Base-by-base conservation (phyloP, 2,888 invertebrate species). In the Drosophila cracens region DNA sequence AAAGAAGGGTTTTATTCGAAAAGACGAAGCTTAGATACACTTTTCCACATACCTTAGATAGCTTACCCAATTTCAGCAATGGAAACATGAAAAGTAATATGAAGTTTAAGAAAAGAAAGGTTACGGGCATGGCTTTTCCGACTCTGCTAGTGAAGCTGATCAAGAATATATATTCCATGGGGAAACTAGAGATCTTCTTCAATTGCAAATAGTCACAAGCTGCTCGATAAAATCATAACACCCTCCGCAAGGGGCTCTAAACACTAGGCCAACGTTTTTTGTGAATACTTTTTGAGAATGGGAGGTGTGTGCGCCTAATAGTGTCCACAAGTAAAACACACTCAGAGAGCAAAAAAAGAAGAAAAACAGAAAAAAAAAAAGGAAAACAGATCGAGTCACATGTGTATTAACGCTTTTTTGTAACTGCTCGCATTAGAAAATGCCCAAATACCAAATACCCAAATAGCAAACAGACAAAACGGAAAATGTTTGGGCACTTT, bases 391-490 rank as follows among this genome's bases (percentile, higher is more conserved):
- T 57, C 29, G 56, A 57, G 40, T 62, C 76, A 79, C 77, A 79
- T 85, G 73, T 79, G 76, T 81, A 77, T 86, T 81, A 86, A 80
- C 79, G 74, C 57, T 87, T 87, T 81, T 81, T 54, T 36, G 70
- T 57, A 76, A 79, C 76, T 63, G 71, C 54, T 67, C 56, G 43
- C 63, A 69, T 79, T 65, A 69, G 67, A 81, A 81, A 81, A 67
- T 81, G 70, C 46, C 46, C 79, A 74, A 74, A 68, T 56, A 38
- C 27, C 46, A 46, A 46, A 46, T 46, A 77, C 68, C 65, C 57
- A 66, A 80, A 64, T 64, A 59, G 27, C 56, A 67, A 61, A 66
- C 58, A 46, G 25, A 46, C 25, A 46, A 25, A 56, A 29, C 10
- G 36, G 56, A 69, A 76, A 81, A 82, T 76, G 78, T 68, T 46